Percentiles rank a stretch among this genome's conserved stretches.
Conservation (phyloP, 2,888 invertebrate genomes). For the Amphipoea oculea region DNA sequence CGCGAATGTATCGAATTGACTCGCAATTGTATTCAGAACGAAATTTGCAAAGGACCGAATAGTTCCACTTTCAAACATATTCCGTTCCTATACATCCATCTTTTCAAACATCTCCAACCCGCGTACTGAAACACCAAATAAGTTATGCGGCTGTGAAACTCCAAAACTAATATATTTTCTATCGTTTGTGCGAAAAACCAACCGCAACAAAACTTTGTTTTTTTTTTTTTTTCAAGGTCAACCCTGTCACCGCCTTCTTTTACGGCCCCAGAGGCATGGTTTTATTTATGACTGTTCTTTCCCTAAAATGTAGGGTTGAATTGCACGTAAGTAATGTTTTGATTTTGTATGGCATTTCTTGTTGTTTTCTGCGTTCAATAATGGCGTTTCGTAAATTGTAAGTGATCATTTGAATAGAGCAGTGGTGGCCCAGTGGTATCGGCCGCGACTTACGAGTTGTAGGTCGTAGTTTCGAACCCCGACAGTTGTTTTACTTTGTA, state of each 20-base stretch:
- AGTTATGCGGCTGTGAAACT: conserved; percentile 1
- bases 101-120: conserved; percentile 26
- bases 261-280: conserved; percentile 30
- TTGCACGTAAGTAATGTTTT: neutral
- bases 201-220: conserved; percentile 10
- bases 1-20: conserved; percentile 15
- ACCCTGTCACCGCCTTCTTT: conserved; percentile 32
- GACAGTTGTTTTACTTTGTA: no score
- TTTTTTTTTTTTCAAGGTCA: neutral
- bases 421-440: no score
- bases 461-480: no score
- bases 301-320: conserved; percentile 21
- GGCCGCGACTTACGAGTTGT: no score
- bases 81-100: neutral
- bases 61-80: conserved; percentile 16
- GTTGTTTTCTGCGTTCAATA: neutral
- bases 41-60: conserved; percentile 17
- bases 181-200: neutral
- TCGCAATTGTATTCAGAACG: conserved; percentile 11
- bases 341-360: neutral
- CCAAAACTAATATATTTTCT: neutral
- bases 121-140: conserved; percentile 21
- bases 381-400: neutral
- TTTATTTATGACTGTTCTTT: conserved; percentile 32
- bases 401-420: neutral